Evolutionary conservation across 2,113 vertebrate genomes (phyloP).

Genomic region (Cyphomyrus discorhynchus): DNA sequence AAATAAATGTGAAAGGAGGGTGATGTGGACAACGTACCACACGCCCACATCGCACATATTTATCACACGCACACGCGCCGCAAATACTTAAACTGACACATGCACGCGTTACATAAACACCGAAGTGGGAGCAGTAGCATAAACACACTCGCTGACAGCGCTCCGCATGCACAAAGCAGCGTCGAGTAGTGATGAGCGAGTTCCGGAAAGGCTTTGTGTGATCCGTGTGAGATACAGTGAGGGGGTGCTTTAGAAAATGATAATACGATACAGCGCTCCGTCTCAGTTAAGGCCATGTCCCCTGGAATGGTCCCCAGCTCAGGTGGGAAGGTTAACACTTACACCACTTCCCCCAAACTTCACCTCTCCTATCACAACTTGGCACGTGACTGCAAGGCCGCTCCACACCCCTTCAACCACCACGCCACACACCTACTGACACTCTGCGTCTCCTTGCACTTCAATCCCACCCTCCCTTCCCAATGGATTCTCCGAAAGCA

Average conservation of each 20-base stretch:
- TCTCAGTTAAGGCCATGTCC: background rate
- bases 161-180: background rate
- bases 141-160: background rate
- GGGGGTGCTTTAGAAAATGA: background rate
- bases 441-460: background rate
- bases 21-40: background rate
- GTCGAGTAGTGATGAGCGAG: background rate
- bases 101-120: conserved; percentile 10
- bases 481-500: background rate
- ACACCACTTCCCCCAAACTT: background rate
- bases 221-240: background rate
- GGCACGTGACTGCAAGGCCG: background rate
- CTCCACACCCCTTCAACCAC: background rate
- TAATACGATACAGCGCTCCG: background rate
- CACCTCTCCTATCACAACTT: background rate
- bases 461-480: background rate
- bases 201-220: background rate
- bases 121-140: background rate
- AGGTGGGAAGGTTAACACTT: background rate
- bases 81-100: conserved; percentile 14
- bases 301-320: background rate
- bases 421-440: background rate
- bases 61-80: background rate
- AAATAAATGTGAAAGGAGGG: background rate
- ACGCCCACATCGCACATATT: conserved; percentile 7